Evolutionary conservation across 92 coral and sea anemone genomes (phyloP).

Genomic region (Phenganax stokvisi): DNA sequence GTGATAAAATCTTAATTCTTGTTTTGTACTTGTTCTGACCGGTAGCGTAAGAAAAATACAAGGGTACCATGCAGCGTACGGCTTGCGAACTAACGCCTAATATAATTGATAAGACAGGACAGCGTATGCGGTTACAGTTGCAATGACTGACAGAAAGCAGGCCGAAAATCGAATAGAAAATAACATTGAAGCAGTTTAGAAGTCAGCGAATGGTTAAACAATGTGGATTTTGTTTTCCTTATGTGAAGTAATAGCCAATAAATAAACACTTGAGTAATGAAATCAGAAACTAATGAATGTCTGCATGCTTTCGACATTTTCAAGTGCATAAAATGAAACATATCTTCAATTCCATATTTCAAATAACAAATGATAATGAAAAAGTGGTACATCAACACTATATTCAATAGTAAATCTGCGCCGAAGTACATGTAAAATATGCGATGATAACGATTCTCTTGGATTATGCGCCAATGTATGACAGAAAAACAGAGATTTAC

Average conservation of each 20-base stretch:
- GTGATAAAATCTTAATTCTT: background rate
- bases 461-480: background rate
- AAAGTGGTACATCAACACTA: background rate
- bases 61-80: background rate
- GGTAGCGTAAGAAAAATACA: background rate
- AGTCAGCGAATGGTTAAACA: background rate
- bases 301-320: conserved; percentile 6
- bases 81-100: background rate
- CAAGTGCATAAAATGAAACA: background rate
- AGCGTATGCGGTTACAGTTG: conserved; percentile 1
- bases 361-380: too few relatives aligned
- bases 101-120: background rate
- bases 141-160: background rate
- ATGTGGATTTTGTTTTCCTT: conserved; percentile 1
- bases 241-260: conserved; percentile 2
- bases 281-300: conserved; percentile 5
- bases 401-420: background rate
- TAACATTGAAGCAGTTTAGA: background rate
- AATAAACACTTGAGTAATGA: conserved; percentile 5
- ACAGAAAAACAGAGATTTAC: background rate
- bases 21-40: background rate
- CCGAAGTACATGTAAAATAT: background rate
- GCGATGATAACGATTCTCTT: too few relatives aligned
- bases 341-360: background rate
- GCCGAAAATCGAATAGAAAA: background rate